Conservation (phyloP, 2,113 vertebrate genomes). For the Baryphthengus martii region DNA sequence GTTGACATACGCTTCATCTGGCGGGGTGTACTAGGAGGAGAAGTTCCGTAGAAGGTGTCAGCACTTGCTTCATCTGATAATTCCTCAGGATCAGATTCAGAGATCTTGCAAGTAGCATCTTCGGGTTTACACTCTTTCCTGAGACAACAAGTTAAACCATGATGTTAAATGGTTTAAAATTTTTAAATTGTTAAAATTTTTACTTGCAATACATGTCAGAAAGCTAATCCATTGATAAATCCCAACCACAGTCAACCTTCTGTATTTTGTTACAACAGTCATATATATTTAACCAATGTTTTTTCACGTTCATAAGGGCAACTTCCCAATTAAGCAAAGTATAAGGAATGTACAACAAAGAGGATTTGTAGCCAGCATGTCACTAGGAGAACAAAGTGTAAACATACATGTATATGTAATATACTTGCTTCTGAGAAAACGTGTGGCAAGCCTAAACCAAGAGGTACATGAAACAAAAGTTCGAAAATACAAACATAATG, state of each 20-base stretch:
- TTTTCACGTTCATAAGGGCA: not conserved
- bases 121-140: conserved; percentile 77
- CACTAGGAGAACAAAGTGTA: not conserved
- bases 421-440: not conserved
- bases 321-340: not conserved
- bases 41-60: conserved; percentile 85
- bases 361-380: not conserved
- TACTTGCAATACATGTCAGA: not conserved
- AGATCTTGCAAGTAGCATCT: conserved; percentile 74
- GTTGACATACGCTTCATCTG: conserved; percentile 93
- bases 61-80: conserved; percentile 83
- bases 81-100: conserved; percentile 82
- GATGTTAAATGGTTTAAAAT: not conserved
- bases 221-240: not conserved
- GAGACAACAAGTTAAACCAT: not conserved
- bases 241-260: not conserved
- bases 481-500: not conserved
- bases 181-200: too few relatives aligned
- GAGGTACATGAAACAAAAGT: not conserved
- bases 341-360: not conserved
- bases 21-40: conserved; percentile 88
- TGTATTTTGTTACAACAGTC: not conserved
- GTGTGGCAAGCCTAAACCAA: not conserved
- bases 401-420: not conserved
- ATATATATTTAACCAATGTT: not conserved